Conservation (phyloP, 2,113 vertebrate species). For the Ctenomys sociabilis region DNA sequence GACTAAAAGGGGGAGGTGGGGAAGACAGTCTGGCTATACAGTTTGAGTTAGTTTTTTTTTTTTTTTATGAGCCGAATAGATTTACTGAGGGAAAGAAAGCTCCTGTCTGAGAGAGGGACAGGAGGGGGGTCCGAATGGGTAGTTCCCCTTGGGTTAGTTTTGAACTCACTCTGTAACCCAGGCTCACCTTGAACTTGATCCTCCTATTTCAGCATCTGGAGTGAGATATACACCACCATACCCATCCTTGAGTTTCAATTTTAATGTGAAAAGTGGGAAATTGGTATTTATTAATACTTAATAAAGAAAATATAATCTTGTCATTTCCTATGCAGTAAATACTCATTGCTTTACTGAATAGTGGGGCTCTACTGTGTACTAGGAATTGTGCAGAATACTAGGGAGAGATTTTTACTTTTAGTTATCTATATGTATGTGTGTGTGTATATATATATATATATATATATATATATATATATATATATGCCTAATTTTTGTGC, state of each 20-base stretch:
- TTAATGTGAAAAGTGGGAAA: constrained; percentile 38
- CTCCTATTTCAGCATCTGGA: background rate
- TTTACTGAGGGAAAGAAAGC: too few species aligned
- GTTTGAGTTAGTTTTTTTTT: background rate
- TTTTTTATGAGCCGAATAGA: too few species aligned
- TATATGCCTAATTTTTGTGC: background rate
- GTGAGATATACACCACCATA: background rate
- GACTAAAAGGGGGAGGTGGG: background rate
- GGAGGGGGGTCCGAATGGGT: too few species aligned
- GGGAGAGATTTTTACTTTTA: background rate
- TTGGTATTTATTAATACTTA: constrained; percentile 23
- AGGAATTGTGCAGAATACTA: background rate
- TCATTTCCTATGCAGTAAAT: background rate
- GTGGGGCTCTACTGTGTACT: background rate
- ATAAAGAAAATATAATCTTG: background rate
- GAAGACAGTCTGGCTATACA: background rate
- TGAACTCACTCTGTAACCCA: background rate
- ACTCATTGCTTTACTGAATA: background rate
- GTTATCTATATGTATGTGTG: too few species aligned
- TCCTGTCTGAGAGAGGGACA: too few species aligned
- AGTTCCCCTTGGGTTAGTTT: background rate
- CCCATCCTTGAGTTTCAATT: background rate
- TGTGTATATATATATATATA: too few species aligned
- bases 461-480: too few species aligned
- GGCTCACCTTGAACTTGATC: background rate